Conservation (phyloP, 2,888 invertebrate genomes). For the Phania funesta region DNA sequence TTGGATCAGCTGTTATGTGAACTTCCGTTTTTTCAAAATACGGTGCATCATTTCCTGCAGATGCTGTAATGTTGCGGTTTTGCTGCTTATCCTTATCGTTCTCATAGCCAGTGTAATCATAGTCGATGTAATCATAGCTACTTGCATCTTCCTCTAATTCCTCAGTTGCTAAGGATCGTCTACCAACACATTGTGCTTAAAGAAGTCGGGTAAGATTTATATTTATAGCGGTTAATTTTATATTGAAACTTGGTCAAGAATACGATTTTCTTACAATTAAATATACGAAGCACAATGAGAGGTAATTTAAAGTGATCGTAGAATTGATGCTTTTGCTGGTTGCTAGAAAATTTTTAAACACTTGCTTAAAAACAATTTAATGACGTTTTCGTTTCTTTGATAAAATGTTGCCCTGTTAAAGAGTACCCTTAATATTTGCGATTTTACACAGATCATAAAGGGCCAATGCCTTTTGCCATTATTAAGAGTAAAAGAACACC, state of each 20-base stretch:
- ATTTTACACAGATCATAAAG: no score
- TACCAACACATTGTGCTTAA: conserved; percentile 48
- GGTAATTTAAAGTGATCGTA: conserved; percentile 6
- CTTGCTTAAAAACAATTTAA: no score
- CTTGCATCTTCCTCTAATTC: conserved; percentile 23
- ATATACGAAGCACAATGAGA: conserved; percentile 41
- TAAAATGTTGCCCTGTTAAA: no score
- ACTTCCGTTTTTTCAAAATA: conserved; percentile 73
- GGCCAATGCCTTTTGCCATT: no score
- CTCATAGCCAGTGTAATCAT: conserved; percentile 70
- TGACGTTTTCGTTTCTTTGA: no score
- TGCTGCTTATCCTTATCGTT: conserved; percentile 62
- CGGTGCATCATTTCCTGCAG: conserved; percentile 67
- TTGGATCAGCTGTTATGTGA: conserved; percentile 71
- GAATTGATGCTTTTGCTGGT: no score
- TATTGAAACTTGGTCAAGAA: conserved; percentile 36
- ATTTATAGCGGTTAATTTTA: conserved; percentile 36
- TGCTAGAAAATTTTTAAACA: no score
- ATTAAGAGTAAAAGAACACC: no score
- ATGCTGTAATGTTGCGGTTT: background rate
- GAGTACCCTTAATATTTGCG: no score
- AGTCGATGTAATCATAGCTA: conserved; percentile 71
- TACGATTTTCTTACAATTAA: conserved; percentile 13
- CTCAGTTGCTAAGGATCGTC: conserved; percentile 3
- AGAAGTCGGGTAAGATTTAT: conserved; percentile 31